phyloP scores from a whole-genome alignment of 2,888 invertebrate genomes.

The Eilema caniola region DNA sequence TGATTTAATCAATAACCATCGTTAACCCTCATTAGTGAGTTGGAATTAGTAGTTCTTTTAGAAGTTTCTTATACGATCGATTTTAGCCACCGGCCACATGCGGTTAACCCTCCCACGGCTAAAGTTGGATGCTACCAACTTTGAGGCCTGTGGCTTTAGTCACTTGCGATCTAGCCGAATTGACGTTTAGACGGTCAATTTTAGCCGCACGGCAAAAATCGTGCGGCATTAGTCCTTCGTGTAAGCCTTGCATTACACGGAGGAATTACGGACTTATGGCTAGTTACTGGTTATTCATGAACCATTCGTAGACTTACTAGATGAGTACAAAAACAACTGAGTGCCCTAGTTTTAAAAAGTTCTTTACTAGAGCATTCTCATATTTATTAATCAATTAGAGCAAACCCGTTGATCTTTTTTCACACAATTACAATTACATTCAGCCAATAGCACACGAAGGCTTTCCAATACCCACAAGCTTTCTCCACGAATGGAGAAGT shows the following conservation, averaged over 20 bases:
- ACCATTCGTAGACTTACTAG: not conserved
- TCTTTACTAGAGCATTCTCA: slow-evolving; percentile 4
- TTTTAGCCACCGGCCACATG: too few species aligned
- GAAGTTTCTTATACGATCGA: too few species aligned
- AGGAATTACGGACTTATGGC: too few species aligned
- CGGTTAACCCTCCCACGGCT: too few species aligned
- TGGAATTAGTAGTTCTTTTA: too few species aligned
- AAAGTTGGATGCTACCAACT: too few species aligned
- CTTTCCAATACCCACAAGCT: slow-evolving; percentile 46
- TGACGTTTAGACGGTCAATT: too few species aligned
- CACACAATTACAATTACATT: not conserved
- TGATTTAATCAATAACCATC: not conserved
- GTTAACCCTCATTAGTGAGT: too few species aligned
- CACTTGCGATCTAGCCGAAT: too few species aligned
- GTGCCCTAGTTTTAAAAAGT: not conserved
- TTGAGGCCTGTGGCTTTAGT: too few species aligned
- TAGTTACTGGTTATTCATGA: not conserved
- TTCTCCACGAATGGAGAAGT: slow-evolving; percentile 44
- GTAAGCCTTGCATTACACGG: slow-evolving; percentile 36
- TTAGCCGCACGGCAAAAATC: slow-evolving; percentile 32
- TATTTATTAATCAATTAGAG: not conserved
- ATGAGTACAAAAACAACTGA: not conserved
- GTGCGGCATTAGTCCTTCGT: slow-evolving; percentile 60
- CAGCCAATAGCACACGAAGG: slow-evolving; percentile 10
- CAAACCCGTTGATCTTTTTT: not conserved